These are phyloP conservation scores for Rotaria sp. DNA, from an alignment of 2,888 invertebrate species.

Conservation along the genomic window DNA sequence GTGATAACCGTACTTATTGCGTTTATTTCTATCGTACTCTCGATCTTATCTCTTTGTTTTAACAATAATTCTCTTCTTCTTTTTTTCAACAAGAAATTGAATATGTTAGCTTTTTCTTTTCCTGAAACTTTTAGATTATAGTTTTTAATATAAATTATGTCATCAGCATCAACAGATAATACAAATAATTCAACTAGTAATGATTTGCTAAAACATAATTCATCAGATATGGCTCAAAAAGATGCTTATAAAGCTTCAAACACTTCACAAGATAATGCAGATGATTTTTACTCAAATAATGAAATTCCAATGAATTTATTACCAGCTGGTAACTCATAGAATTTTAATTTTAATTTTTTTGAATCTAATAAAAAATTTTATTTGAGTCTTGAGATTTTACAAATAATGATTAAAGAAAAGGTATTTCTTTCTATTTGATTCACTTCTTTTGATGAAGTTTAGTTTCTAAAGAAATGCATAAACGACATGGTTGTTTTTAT, in stretches of 20 bases:
- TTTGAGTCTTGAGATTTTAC: not conserved
- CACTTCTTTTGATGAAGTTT: not conserved
- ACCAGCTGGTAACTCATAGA: not conserved
- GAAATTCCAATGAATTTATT: conserved; percentile 9
- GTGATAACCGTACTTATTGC: not conserved
- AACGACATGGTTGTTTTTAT: not conserved
- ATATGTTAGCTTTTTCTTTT: not conserved
- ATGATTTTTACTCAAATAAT: not conserved
- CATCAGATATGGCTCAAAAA: not conserved
- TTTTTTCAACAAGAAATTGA: not conserved
- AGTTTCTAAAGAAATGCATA: not conserved
- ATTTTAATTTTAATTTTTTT: not conserved
- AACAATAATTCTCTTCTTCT: not conserved
- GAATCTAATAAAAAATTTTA: not conserved
- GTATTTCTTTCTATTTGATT: not conserved
- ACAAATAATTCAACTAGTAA: not conserved
- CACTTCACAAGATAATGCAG: not conserved
- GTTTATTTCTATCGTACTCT: not conserved
- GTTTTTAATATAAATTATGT: not conserved
- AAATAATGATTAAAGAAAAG: not conserved
- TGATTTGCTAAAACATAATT: not conserved
- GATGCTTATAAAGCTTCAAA: not conserved
- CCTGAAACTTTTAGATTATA: not conserved
- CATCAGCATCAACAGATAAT: not conserved
- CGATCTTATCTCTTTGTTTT: not conserved